Evolutionary conservation across 2,797 vertebrate genomes (phyloP), one percentile per base, ranked within the genome.

Genomic region (Sandelia bainsii): DNA sequence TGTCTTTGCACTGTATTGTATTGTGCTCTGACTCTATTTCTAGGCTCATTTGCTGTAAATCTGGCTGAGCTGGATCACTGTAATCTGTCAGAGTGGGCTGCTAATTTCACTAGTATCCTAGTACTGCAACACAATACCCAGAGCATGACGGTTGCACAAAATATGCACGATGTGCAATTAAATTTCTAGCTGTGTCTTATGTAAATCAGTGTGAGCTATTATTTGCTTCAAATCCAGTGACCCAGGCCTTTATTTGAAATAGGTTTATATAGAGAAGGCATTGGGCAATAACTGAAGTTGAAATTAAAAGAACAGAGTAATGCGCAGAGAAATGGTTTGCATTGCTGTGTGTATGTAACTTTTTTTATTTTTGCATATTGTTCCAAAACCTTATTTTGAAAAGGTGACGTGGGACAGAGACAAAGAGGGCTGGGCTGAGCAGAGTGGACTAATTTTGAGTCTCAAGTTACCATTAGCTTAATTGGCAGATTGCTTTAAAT

Each of bases 221-320:
- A 34, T 62, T 62, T 12, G 17, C 22, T 5, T 49, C 6, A 29
- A 0, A 44, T 13, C 13, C 69, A 57, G n/a, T 27, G 34, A 42
- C 13, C 3, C 44, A 16, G 19, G 19, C 6, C 32, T 69, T 37
- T 45, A 45, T 23, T 37, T 11, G 10, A 44, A 44, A 6, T 44
- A 42, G 14, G 9, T 17, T 44, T 44, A 14, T 42, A 42, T 8
- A 42, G 4, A 14, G 39, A 14, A 32, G 25, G 29, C 5, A 45
- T 62, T 69, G 63, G 49, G 51, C 34, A 60, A 34, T 89, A 87
- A 90, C 85, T 87, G 77, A 89, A 87, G 87, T 70, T 87, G 79
- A 66, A 89, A 84, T 85, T 84, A 87, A 89, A 91, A 90, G 87
- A 90, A 82, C 87, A 60, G 64, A 84, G 66, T 62, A 19, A 61